These are phyloP conservation scores for Betta splendens DNA, from an alignment of 2,797 vertebrate genomes.

Conservation along the genomic window DNA sequence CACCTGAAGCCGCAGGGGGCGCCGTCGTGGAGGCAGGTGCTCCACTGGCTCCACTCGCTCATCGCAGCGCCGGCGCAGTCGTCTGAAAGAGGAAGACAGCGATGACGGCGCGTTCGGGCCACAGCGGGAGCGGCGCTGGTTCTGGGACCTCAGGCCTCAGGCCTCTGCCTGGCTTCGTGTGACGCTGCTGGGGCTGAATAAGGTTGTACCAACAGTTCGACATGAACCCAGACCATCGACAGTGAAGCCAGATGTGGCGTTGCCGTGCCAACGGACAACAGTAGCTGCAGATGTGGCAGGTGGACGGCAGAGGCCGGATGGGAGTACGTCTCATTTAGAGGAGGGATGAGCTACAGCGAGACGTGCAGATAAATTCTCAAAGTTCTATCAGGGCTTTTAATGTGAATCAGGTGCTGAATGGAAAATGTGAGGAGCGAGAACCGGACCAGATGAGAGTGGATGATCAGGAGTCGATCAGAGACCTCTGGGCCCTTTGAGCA, in stretches of 20 bases:
- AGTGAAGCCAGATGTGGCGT: constrained; percentile 56
- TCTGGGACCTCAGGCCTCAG: too few species aligned
- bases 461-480: background rate
- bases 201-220: constrained; percentile 51
- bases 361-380: constrained; percentile 38
- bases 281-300: constrained; percentile 63
- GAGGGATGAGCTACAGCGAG: constrained; percentile 16
- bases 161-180: too few species aligned
- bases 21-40: constrained; percentile 79
- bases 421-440: constrained; percentile 11
- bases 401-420: constrained; percentile 23
- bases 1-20: constrained; percentile 84
- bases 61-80: constrained; percentile 72
- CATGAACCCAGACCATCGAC: constrained; percentile 31
- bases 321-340: constrained; percentile 58
- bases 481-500: background rate
- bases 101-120: too few species aligned
- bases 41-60: constrained; percentile 86
- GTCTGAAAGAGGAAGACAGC: constrained; percentile 70
- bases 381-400: constrained; percentile 21
- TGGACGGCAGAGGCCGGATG: constrained; percentile 39
- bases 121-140: too few species aligned
- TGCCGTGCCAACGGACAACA: constrained; percentile 32
- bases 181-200: constrained; percentile 24
- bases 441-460: constrained; percentile 1